phyloP scores from a whole-genome alignment of 2,888 invertebrate species.

The Parnassius glacialis region DNA sequence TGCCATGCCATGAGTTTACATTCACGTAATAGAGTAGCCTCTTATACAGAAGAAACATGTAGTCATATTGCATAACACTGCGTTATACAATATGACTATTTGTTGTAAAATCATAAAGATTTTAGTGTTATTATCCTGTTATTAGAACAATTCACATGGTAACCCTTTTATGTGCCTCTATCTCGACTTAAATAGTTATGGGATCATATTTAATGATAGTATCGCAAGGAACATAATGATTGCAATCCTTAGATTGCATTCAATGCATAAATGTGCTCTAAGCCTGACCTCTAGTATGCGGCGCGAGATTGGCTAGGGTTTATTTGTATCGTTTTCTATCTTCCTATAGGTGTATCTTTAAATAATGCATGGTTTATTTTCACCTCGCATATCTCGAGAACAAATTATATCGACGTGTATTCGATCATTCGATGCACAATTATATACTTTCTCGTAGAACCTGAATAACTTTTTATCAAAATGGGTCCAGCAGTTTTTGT shows the following conservation, averaged over 20 bases:
- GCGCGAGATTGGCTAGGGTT: slow-evolving; percentile 49
- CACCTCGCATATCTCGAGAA: not conserved
- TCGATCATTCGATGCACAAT: too few species aligned
- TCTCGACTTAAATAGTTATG: slow-evolving; percentile 2
- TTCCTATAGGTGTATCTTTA: not conserved
- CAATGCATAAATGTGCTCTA: slow-evolving; percentile 53
- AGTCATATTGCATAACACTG: not conserved
- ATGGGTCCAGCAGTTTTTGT: too few species aligned
- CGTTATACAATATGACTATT: not conserved
- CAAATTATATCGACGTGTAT: slow-evolving; percentile 3
- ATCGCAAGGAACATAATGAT: slow-evolving; percentile 26
- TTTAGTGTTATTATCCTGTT: not conserved
- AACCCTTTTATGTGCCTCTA: too few species aligned
- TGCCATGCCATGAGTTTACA: slow-evolving; percentile 52
- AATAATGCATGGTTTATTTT: not conserved
- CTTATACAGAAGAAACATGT: slow-evolving; percentile 46
- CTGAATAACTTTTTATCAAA: too few species aligned
- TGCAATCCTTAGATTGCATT: slow-evolving; percentile 27
- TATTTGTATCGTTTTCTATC: slow-evolving; percentile 44
- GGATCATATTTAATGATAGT: slow-evolving; percentile 34
- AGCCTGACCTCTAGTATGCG: slow-evolving; percentile 49
- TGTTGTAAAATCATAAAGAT: not conserved
- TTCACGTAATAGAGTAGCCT: slow-evolving; percentile 60
- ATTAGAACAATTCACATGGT: too few species aligned
- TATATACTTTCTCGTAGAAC: too few species aligned